Evolutionary conservation across 2,888 invertebrate species (phyloP), one percentile per base, ranked within the genome.

Genomic region (Pandemis cinnamomeana): DNA sequence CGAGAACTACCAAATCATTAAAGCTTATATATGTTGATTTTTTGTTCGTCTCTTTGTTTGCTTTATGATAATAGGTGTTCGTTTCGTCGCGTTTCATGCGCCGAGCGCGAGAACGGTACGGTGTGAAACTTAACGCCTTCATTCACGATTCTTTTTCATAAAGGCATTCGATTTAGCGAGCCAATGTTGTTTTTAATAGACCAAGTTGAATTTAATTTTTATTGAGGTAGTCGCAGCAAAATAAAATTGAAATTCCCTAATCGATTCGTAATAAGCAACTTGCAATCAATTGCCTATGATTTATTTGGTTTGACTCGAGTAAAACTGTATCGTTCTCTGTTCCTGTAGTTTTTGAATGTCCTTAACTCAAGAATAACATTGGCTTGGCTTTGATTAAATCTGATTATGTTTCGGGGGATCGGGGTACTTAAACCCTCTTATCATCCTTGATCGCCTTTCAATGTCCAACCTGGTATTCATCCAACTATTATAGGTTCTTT

Each of bases 41-140:
- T 92, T 91, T 90, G 86, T 77, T 60, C 67, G 84, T 84, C 84
- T 89, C 87, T 89, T 91, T 93, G 92, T 93, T 93, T 92, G 91
- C 87, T 91, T 92, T 94, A 92, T 93, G 94, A 93, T 93, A 93
- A 93, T 92, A 90, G 91, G 92, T 90, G 91, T 93, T 91, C 87
- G 91, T 90, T 90, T 91, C 88, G 87, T 86, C 86, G 87, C 86
- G 85, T 83, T 81, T 82, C 77, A 83, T 84, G 81, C 82, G 84
- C 91, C 77, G 84, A 84, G 80, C 82, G 84, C 91, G 85, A 90
- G 87, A 89, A 89, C 88, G 89, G 89, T 87, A 85, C 82, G 88
- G 93, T 92, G 93, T 94, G 93, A 93, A 93, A 94, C 90, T 90
- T 93, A 86, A 93, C 94, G 91, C 93, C 92, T 92, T 88, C 86